Base-by-base conservation (phyloP, 2,888 invertebrate genomes). In the Parthenolecanium corni region DNA sequence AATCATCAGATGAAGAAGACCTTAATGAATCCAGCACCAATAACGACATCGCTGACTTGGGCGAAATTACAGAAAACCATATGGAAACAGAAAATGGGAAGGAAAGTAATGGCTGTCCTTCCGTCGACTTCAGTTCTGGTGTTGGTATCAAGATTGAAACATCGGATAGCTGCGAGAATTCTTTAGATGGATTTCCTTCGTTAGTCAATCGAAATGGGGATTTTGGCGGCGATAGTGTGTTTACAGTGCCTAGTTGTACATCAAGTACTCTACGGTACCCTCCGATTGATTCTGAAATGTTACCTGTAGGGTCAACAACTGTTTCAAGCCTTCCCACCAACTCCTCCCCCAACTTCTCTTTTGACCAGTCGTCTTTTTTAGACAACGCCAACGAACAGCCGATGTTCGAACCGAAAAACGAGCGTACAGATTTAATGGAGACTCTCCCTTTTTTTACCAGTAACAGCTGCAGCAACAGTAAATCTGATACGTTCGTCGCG, bases 1-100 rank as follows among this genome's bases (percentile, higher is more conserved):
- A 80, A 21, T 31, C 47, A 4, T 47, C 52, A n/a, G 53, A 46
- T 18, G 62, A 54, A 42, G 62, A 65, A 42, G 57, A 65, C 36
- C 18, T 58, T 14, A 42, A 51, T 20, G 57, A 61, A 21, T 52
- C 53, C 5, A 63, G 52, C 20, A 49, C 36, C 36, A 66, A 67
- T 23, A 58, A 58, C 46, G 53, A 63, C 31, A 36, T 47, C 1
- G 46, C 53, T 18, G 57, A 56, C 23, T 40, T 51, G 18, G 38
- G 51, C 36, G 56, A 64, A n/a, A 56, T 31, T 51, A 42, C 21
- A 42, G 51, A 38, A 1, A 58, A 49, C 18, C 25, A 51, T 12
- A 47, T 58, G 49, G 51, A 47, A 38, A 31, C 58, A 3, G 58
- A 58, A 31, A 23, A 16, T 16, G 47, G 47, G 36, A 58, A 51